phyloP scores from a whole-genome alignment of 2,888 invertebrate species.

The Drosophila colorata region DNA sequence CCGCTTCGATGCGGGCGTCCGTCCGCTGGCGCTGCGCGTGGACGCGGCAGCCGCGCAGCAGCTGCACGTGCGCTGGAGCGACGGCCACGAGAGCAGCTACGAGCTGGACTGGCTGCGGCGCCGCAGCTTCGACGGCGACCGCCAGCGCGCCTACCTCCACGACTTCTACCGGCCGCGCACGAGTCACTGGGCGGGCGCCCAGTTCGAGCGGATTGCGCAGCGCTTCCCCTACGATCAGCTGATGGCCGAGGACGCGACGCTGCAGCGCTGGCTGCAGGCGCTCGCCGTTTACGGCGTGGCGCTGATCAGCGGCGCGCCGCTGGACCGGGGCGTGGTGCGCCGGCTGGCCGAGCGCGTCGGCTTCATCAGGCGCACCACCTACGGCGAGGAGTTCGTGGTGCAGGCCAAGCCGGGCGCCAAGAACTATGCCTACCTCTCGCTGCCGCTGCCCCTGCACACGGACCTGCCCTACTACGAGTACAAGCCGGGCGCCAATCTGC shows the following conservation, averaged over 20 bases:
- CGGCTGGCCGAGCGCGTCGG: slow-evolving; percentile 88
- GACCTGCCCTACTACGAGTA: slow-evolving; percentile 92
- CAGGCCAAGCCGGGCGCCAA: slow-evolving; percentile 89
- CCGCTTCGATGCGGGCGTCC: slow-evolving; percentile 86
- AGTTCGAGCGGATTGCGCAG: slow-evolving; percentile 86
- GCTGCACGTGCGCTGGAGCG: slow-evolving; percentile 87
- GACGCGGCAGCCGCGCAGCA: slow-evolving; percentile 58
- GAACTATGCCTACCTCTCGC: slow-evolving; percentile 90
- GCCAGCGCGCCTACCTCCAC: slow-evolving; percentile 86
- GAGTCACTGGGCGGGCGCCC: slow-evolving; percentile 86
- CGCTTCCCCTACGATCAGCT: slow-evolving; percentile 87
- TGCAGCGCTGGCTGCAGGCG: slow-evolving; percentile 87
- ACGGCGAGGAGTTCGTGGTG: slow-evolving; percentile 90
- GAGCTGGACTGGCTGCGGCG: slow-evolving; percentile 87
- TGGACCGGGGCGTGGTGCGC: slow-evolving; percentile 87
- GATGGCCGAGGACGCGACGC: slow-evolving; percentile 84
- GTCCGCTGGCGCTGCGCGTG: slow-evolving; percentile 83
- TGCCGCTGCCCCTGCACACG: slow-evolving; percentile 89
- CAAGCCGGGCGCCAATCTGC: slow-evolving; percentile 90
- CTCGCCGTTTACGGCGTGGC: slow-evolving; percentile 89
- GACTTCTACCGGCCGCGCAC: slow-evolving; percentile 87
- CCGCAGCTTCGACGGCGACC: slow-evolving; percentile 86
- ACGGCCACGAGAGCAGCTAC: slow-evolving; percentile 87
- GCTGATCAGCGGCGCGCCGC: slow-evolving; percentile 87
- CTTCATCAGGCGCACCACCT: slow-evolving; percentile 90